Evolutionary conservation across 2,888 invertebrate genomes (phyloP), one percentile per base, ranked within the genome.

Genomic region (Plebejus melissa): DNA sequence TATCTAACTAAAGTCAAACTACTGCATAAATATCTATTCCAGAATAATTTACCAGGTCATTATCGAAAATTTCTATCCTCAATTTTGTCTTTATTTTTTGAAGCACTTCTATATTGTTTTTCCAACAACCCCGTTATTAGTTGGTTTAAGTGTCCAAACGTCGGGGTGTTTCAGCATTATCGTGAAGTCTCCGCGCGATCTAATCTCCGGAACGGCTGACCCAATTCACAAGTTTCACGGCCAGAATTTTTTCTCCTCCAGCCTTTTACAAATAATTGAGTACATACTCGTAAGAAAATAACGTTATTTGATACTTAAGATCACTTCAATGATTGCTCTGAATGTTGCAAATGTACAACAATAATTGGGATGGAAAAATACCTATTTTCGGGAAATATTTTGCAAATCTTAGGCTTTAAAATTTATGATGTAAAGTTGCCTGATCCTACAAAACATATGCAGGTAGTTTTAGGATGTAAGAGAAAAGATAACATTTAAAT

Each of bases 91-190:
- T 54, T 13, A 13, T 54, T 54, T 54, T 54, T 54, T 1, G 13
- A 54, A 16, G 0, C 4, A 16, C 54, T 58, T 58, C 6, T 22
- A 6, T 58, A n/a, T 58, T 58, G n/a, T 22, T n/a, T 58, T 58
- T 22, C 58, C 58, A 58, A 22, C 7, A n/a, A 58, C 58, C 58
- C 22, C 22, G 58, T 22, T 58, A 58, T 58, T 58, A 65, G 60
- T 65, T 32, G 60, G 60, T 65, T 32, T 65, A 65, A 65, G 60
- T 65, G 60, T 65, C 60, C 22, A 65, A 65, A 65, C 28, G 32
- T 36, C 32, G 32, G 65, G 22, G 65, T 65, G 36, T 65, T 65
- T 36, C 65, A 36, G 32, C 16, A 36, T 65, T 65, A 65, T 65
- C 65, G 65, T 65, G 65, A 65, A 36, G 65, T 65, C 65, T 65